A percentile compares a stretch with the other conserved stretches of the same genome.
These are phyloP conservation scores for Mycteria americana DNA, from an alignment of 2,797 vertebrate species.

Conservation along the genomic window DNA sequence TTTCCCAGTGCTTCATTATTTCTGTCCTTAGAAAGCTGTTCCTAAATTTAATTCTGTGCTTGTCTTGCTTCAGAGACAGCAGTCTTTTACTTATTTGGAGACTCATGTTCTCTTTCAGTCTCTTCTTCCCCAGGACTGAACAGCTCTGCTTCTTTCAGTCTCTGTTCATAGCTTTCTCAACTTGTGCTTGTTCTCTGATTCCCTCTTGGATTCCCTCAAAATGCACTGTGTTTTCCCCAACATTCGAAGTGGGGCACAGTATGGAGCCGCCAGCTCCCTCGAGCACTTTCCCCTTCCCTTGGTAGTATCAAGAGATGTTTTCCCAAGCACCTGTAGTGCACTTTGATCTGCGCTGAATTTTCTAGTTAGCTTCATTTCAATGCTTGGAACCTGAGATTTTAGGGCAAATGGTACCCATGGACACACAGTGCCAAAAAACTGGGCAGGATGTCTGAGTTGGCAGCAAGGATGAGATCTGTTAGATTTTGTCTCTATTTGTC, in stretches of 20 bases:
- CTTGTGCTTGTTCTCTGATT: not conserved
- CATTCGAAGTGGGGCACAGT: not conserved
- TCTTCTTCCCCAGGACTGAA: not conserved
- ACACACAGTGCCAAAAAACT: not conserved
- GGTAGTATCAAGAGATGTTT: not conserved
- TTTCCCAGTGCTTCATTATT: not conserved
- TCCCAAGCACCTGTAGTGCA: not conserved
- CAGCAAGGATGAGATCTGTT: not conserved
- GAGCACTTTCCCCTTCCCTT: not conserved
- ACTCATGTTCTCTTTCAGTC: not conserved
- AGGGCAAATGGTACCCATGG: not conserved
- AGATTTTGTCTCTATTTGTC: not conserved
- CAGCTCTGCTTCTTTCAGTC: not conserved
- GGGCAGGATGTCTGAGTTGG: not conserved
- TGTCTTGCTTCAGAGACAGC: not conserved
- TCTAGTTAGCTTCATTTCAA: not conserved
- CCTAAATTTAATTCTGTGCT: not conserved
- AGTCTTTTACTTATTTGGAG: not conserved
- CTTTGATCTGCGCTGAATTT: not conserved
- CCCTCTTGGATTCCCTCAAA: not conserved
- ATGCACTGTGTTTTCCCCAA: not conserved
- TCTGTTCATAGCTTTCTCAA: not conserved
- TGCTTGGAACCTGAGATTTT: not conserved
- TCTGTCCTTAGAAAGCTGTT: not conserved
- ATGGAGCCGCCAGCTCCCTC: not conserved